Evolutionary conservation across 2,888 invertebrate species (phyloP).

Genomic region (Oscheius sp.): DNA sequence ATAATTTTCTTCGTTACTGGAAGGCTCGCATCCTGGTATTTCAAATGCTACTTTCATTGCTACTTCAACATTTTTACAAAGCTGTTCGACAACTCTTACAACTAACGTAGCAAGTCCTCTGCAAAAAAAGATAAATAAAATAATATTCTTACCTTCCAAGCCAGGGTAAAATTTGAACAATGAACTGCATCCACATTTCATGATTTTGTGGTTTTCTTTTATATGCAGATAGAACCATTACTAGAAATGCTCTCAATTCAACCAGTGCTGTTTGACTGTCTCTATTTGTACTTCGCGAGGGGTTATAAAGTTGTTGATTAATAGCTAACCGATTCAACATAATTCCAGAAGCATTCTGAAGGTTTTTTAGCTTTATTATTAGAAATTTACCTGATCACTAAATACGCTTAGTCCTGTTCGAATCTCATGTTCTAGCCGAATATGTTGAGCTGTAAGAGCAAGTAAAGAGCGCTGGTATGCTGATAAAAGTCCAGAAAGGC

Average conservation of each 20-base stretch:
- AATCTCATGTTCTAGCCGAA: constrained; percentile 66
- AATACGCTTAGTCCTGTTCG: constrained; percentile 54
- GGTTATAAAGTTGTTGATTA: constrained; percentile 54
- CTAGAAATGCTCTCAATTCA: constrained; percentile 84
- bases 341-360: constrained; percentile 35
- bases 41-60: constrained; percentile 43
- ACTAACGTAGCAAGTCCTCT: constrained; percentile 82
- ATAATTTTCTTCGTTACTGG: constrained; percentile 36
- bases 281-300: constrained; percentile 57
- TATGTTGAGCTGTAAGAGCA: constrained; percentile 62
- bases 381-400: constrained; percentile 44
- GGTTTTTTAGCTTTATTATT: too few relatives aligned
- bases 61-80: constrained; percentile 82
- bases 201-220: constrained; percentile 75
- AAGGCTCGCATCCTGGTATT: constrained; percentile 24
- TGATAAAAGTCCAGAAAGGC: constrained; percentile 57
- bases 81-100: constrained; percentile 81
- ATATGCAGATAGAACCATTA: constrained; percentile 81
- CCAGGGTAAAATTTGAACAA: constrained; percentile 83
- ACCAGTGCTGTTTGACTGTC: constrained; percentile 63
- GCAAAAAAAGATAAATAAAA: constrained; percentile 63
- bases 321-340: constrained; percentile 66
- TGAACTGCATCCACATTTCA: constrained; percentile 83
- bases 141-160: constrained; percentile 73
- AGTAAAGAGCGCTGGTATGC: constrained; percentile 66